These are phyloP conservation scores for Lates japonicus DNA, from an alignment of 2,797 vertebrate species.

Conservation along the genomic window DNA sequence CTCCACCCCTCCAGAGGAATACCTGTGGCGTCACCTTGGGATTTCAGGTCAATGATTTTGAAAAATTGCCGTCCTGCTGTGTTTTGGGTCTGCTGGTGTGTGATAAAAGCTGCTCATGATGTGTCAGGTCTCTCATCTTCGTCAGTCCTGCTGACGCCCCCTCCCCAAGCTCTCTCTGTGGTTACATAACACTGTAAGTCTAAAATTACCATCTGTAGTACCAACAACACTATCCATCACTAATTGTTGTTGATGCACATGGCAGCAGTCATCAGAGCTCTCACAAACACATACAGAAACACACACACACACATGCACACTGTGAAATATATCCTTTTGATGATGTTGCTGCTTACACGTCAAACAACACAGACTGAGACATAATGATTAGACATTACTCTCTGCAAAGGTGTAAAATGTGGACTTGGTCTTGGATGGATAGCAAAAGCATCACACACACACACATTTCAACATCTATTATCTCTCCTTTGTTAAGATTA, in stretches of 20 bases:
- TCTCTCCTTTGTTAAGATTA: constrained; percentile 81
- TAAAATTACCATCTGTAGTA: constrained; percentile 68
- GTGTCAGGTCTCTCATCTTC: constrained; percentile 52
- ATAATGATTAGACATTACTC: background rate
- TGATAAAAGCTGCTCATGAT: constrained; percentile 54
- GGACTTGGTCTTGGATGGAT: background rate
- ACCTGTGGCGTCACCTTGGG: constrained; percentile 4
- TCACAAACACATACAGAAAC: constrained; percentile 29
- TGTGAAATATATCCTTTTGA: background rate
- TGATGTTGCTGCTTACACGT: background rate
- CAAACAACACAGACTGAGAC: background rate
- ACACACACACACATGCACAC: constrained; percentile 1
- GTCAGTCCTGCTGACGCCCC: constrained; percentile 2
- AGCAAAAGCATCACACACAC: background rate
- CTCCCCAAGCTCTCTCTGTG: background rate
- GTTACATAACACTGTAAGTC: constrained; percentile 71
- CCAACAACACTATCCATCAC: constrained; percentile 62
- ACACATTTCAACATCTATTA: constrained; percentile 74
- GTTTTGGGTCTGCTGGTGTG: constrained; percentile 30
- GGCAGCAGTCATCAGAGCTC: constrained; percentile 42
- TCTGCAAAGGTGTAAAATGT: background rate
- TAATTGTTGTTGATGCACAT: constrained; percentile 65
- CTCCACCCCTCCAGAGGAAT: background rate
- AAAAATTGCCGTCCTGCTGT: constrained; percentile 34
- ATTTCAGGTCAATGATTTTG: constrained; percentile 38